Conservation (phyloP, 2,797 vertebrate genomes). For the Poeciliopsis paucimaculata region DNA sequence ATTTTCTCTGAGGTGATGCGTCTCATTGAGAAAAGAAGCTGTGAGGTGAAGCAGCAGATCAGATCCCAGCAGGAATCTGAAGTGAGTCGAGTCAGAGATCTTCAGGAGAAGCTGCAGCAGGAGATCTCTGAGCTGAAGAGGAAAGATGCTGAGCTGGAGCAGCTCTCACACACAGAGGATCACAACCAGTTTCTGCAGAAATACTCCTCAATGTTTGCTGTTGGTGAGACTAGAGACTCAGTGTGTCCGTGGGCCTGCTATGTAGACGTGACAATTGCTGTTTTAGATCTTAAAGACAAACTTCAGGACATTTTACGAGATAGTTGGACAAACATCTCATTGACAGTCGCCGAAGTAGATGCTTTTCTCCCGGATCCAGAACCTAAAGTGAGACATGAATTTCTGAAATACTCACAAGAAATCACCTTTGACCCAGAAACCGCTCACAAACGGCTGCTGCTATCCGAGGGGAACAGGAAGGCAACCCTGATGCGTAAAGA, state of each 20-base stretch:
- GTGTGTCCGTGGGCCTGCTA: neutral
- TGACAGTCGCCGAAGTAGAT: neutral
- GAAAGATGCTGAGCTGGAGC: conserved; percentile 7
- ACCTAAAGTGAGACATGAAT: conserved; percentile 1
- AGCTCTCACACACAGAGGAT: conserved; percentile 1
- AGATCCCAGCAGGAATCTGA: conserved; percentile 3
- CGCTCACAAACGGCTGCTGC: neutral
- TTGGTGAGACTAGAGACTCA: neutral
- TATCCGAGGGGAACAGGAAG: conserved; percentile 5
- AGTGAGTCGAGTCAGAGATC: neutral
- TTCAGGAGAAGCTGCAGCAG: conserved; percentile 13
- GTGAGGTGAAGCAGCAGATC: conserved; percentile 1
- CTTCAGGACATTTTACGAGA: neutral
- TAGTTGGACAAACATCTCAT: neutral
- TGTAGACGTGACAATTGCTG: conserved; percentile 2
- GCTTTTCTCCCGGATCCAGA: conserved; percentile 3
- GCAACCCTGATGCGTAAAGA: neutral
- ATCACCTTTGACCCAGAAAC: conserved; percentile 5
- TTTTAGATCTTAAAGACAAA: neutral
- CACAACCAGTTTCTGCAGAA: conserved; percentile 6
- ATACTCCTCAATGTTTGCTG: neutral
- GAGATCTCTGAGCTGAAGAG: neutral
- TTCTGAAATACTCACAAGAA: neutral
- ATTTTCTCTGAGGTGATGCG: neutral
- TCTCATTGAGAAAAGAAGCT: neutral